phyloP scores from a whole-genome alignment of 1,140 invertebrate genomes.

The Elymnias hypermnestra region DNA sequence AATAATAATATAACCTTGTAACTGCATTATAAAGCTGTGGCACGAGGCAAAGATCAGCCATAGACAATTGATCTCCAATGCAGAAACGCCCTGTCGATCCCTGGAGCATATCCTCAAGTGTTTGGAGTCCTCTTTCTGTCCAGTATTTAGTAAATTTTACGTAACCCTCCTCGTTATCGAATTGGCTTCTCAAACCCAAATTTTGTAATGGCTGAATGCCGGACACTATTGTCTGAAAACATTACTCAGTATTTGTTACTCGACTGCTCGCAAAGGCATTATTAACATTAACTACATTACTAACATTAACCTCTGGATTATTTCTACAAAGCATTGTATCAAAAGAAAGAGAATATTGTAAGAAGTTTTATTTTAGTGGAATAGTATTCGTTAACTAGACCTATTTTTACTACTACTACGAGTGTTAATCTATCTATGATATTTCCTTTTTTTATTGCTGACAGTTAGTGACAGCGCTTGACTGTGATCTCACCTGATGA shows the following conservation, averaged over 20 bases:
- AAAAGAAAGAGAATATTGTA: too few species aligned
- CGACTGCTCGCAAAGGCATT: too few species aligned
- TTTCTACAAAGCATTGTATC: too few species aligned
- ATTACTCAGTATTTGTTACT: slow-evolving; percentile 13
- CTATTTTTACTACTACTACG: too few species aligned
- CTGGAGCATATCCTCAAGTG: slow-evolving; percentile 89
- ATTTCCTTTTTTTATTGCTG: too few species aligned
- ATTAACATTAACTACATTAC: too few species aligned
- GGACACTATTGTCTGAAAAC: slow-evolving; percentile 87
- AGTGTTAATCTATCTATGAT: too few species aligned
- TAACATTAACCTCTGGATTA: too few species aligned
- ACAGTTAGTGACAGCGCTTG: too few species aligned
- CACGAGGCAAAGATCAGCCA: slow-evolving; percentile 95
- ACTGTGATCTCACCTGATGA: too few species aligned
- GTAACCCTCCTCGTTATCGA: slow-evolving; percentile 83
- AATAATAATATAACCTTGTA: slow-evolving; percentile 65
- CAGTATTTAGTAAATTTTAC: slow-evolving; percentile 90
- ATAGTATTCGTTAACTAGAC: too few species aligned
- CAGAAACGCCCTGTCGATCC: slow-evolving; percentile 92
- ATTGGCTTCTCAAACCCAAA: slow-evolving; percentile 84
- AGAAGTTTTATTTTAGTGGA: too few species aligned
- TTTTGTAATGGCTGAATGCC: slow-evolving; percentile 98
- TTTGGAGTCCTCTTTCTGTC: slow-evolving; percentile 90
- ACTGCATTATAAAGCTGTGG: slow-evolving; percentile 93
- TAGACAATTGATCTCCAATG: slow-evolving; percentile 92